Base-by-base conservation (phyloP, 2,113 vertebrate species). In the Paracanthobrama guichenoti region DNA sequence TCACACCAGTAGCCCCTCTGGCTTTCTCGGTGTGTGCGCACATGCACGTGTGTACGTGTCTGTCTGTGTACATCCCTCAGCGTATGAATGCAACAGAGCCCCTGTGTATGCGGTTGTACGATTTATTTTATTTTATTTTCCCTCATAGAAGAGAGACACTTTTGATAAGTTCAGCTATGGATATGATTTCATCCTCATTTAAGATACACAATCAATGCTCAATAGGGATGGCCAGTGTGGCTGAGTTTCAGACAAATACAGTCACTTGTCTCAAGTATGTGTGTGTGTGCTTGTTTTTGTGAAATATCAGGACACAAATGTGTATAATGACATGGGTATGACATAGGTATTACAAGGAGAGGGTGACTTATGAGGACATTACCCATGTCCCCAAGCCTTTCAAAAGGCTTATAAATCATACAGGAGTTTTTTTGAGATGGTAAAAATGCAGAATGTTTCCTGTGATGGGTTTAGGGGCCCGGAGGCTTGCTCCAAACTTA, bases 1-100 rank as follows among this genome's bases (percentile, higher is more conserved):
- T 91, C 90, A 85, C 89, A 91, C 88, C 83, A 81, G 83, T 67
- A 83, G 90, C 84, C 82, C 89, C 86, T 88, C 87, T 87, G 83
- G 88, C 87, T 84, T 78, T 82, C 85, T 42, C 81, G 26, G 81
- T 77, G 60, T 77, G 86, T 85, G 81, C 55, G 82, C 67, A 13
- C 2, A 50, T 28, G 72, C 72, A 26, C 67, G 83, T 74, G 86
- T 85, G 87, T 77, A 64, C 11, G n/a, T 81, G 69, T 74, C 44
- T 60, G 67, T 71, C 74, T 64, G 53, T 31, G 75, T 72, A 79
- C 82, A 76, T 83, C 50, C 48, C 71, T 69, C 78, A 84, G 62
- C 28, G 3, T 28, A 35, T 35, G 14, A 16, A 14, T 69, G 75
- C 48, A 46, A 73, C 35, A 57, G 55, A 39, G 39, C 39, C 39